A percentile compares a stretch with the other conserved stretches of the same genome.
Conservation (phyloP, 2,888 invertebrate species). For the Mantis religiosa region DNA sequence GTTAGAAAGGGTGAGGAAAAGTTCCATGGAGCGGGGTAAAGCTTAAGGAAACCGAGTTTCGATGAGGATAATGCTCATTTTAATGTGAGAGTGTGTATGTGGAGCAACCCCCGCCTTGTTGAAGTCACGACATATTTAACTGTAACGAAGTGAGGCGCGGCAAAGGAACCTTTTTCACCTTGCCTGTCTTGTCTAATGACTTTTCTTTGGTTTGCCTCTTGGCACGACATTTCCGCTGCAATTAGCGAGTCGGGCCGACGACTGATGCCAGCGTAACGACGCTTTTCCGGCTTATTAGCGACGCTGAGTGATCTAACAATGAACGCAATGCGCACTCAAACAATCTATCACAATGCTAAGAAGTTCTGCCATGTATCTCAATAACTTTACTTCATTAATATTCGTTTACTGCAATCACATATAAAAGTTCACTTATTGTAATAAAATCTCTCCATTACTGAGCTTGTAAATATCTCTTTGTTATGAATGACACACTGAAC, state of each 20-base stretch:
- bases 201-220: neutral
- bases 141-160: neutral
- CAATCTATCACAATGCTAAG: neutral
- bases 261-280: neutral
- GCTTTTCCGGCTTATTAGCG: neutral
- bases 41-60: too few relatives aligned
- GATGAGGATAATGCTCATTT: too few relatives aligned
- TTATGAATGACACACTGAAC: too few relatives aligned
- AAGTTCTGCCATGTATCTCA: neutral
- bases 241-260: neutral
- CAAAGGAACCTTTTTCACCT: neutral
- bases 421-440: too few relatives aligned
- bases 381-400: neutral
- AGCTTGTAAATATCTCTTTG: too few relatives aligned
- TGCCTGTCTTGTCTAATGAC: neutral
- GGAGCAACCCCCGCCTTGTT: neutral
- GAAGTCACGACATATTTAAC: conserved; percentile 5
- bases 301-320: neutral
- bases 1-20: too few relatives aligned
- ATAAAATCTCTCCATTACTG: too few relatives aligned
- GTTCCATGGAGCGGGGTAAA: too few relatives aligned
- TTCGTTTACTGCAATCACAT: too few relatives aligned
- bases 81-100: too few relatives aligned
- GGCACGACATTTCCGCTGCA: neutral
- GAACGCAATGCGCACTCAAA: neutral